Conservation (phyloP, 2,888 invertebrate species). For the Phengaris alcon region DNA sequence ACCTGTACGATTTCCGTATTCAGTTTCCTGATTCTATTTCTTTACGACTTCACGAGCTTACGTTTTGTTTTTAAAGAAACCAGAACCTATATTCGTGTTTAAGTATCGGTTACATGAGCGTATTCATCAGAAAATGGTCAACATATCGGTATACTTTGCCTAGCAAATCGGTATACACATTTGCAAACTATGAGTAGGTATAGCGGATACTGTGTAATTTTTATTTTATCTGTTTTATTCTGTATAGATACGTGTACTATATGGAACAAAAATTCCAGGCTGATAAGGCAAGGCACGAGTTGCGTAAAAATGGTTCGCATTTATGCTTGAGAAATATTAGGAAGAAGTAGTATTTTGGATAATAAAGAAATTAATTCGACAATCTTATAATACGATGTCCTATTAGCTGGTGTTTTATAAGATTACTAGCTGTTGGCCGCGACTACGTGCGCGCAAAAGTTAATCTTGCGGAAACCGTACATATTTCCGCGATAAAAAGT, state of each 20-base stretch:
- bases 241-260: neutral
- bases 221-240: neutral
- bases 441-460: no score
- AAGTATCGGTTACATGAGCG: neutral
- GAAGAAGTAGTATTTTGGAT: neutral
- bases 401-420: no score
- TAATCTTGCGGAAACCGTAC: no score
- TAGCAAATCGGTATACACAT: neutral
- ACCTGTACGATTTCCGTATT: conserved; percentile 10
- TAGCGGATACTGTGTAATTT: neutral
- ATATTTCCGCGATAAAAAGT: no score
- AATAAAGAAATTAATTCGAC: no score
- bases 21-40: conserved; percentile 12
- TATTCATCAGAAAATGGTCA: neutral
- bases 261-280: neutral
- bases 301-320: neutral
- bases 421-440: no score
- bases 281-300: neutral
- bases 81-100: neutral
- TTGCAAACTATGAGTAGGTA: neutral
- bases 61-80: conserved; percentile 10
- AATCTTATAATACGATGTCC: neutral
- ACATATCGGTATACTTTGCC: no score
- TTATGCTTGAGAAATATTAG: neutral
- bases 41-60: neutral